A percentile compares a stretch with the other conserved stretches of the same genome.
Conservation (phyloP, 1,140 invertebrate genomes). For the Orius laevigatus region DNA sequence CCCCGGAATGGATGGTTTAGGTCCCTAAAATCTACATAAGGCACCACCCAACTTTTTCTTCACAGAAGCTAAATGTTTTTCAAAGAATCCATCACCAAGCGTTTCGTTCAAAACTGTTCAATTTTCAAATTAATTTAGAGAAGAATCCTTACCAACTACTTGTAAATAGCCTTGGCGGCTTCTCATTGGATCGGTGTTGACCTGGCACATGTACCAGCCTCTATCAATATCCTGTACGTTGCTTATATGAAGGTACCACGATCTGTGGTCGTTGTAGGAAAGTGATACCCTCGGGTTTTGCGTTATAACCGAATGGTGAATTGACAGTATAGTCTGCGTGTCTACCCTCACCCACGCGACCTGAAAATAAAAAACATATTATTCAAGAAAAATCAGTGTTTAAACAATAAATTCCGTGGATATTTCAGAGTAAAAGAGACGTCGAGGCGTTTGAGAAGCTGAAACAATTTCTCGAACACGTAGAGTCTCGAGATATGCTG, state of each 20-base stretch:
- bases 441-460: no score
- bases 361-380: conserved; percentile 28
- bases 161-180: conserved; percentile 54
- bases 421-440: no score
- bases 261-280: conserved; percentile 68
- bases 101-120: background rate
- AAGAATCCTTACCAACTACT: conserved; percentile 18
- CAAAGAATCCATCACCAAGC: no score
- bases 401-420: background rate
- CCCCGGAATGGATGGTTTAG: no score
- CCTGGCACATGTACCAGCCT: conserved; percentile 74
- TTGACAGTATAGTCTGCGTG: conserved; percentile 79
- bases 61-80: no score
- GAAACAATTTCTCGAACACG: no score
- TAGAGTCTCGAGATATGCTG: no score
- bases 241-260: conserved; percentile 74
- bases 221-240: conserved; percentile 63
- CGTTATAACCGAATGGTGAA: conserved; percentile 77
- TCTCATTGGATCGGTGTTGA: conserved; percentile 75
- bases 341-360: conserved; percentile 84
- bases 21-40: no score
- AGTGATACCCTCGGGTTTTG: conserved; percentile 73
- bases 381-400: background rate
- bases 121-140: background rate
- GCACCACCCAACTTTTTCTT: no score